Evolutionary conservation across 2,797 vertebrate genomes (phyloP), one percentile per base, ranked within the genome.

Genomic region (Danio tinwini): DNA sequence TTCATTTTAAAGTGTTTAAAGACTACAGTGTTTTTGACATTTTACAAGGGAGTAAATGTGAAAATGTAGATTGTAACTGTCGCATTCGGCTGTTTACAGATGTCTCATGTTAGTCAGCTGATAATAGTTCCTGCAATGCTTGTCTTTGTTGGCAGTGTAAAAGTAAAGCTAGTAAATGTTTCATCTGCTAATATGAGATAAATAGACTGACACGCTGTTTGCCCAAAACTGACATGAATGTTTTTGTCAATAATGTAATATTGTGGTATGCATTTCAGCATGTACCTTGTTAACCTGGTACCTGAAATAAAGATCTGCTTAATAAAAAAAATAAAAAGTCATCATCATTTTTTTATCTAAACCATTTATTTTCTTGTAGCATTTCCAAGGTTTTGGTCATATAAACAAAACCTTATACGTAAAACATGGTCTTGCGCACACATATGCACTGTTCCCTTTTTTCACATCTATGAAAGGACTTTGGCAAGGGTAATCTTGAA

Each of bases 351-450:
- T 55, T 50, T 58, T 42, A 50, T 70, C 37, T 13, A 70, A 78
- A 70, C 56, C 16, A 78, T 61, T 42, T 70, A 61, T 70, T 78
- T 49, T 61, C 61, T 37, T 42, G 37, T 77, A 58, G 42, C 44
- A 2, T 59, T 77, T 77, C 64, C 16, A 69, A 67, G 45, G 56
- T 47, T 68, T 58, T 19, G 42, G 7, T 40, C 44, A 65, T 61
- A 77, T 37, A 69, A 78, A 70, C 55, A 50, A 70, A 61, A 59
- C 56, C 9, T 70, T 52, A 61, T 19, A 45, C n/a, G 56, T 29
- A 67, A 9, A 65, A 7, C 52, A 58, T 45, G 50, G 40, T 65
- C 17, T 55, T 65, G 29, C 29, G 29, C 39, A 55, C 42, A 73
- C 63, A 67, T 67, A 67, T 76, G 52, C 74, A 47, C 14, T 13